Percentiles rank a stretch among this genome's conserved stretches.
Conservation (phyloP, 1,140 invertebrate genomes). For the Cotesia chilonis region DNA sequence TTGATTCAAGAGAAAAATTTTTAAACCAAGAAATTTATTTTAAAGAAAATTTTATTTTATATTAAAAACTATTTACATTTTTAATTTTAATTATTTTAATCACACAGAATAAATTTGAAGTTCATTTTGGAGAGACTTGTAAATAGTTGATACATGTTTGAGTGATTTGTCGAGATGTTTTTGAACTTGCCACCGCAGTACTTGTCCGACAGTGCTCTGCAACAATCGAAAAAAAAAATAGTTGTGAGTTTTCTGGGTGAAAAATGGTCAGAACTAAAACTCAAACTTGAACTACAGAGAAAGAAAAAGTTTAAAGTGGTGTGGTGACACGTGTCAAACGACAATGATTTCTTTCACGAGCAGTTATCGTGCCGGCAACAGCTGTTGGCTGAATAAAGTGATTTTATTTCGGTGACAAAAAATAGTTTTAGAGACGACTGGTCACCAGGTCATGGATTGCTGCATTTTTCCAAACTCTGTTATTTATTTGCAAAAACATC, state of each 20-base stretch:
- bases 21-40: not conserved
- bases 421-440: not conserved
- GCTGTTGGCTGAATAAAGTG: slow-evolving; percentile 9
- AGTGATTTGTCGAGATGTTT: slow-evolving; percentile 12
- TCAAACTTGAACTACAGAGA: not conserved
- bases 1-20: too few species aligned
- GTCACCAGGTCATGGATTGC: not conserved
- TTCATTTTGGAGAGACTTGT: slow-evolving; percentile 19
- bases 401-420: slow-evolving; percentile 2
- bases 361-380: slow-evolving; percentile 10
- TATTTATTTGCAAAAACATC: too few species aligned
- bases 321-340: slow-evolving; percentile 9
- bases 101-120: not conserved
- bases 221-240: not conserved
- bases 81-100: not conserved
- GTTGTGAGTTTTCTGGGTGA: not conserved
- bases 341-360: slow-evolving; percentile 19
- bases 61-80: not conserved
- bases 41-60: not conserved
- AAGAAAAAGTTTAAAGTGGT: slow-evolving; percentile 17
- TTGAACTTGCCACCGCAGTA: not conserved
- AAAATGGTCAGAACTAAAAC: too few species aligned
- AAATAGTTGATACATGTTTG: slow-evolving; percentile 1
- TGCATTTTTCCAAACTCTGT: not conserved
- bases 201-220: slow-evolving; percentile 8